A percentile compares a stretch with the other conserved stretches of the same genome.
These are phyloP conservation scores for Rhodophaea formosa DNA, from an alignment of 2,888 invertebrate genomes.

Conservation along the genomic window DNA sequence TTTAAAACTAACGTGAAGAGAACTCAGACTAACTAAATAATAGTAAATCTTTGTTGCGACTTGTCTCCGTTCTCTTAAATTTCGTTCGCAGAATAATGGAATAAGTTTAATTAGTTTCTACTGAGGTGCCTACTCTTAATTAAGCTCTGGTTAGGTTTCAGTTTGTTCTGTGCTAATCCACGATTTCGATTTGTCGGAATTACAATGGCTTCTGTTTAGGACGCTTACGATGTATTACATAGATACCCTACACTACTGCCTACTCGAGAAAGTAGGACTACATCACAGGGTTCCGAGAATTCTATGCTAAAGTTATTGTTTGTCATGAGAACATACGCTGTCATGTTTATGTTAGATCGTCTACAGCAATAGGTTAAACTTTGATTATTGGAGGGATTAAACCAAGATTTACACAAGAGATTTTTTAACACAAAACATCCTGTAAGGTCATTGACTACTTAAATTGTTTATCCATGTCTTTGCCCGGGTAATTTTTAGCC, in stretches of 20 bases:
- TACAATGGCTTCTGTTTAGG: slow-evolving; percentile 14
- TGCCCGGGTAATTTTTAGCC: no score
- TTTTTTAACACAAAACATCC: no score
- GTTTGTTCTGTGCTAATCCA: slow-evolving; percentile 39
- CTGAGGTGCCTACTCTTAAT: slow-evolving; percentile 67
- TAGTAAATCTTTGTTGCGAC: slow-evolving; percentile 47
- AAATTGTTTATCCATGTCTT: no score
- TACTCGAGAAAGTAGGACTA: slow-evolving; percentile 4
- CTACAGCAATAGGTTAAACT: no score
- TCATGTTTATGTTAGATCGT: no score
- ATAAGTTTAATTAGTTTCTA: slow-evolving; percentile 75
- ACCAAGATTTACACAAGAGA: no score
- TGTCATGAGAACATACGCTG: no score
- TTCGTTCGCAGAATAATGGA: slow-evolving; percentile 70
- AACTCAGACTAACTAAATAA: slow-evolving; percentile 21
- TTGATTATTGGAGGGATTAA: no score
- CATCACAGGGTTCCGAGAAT: background rate
- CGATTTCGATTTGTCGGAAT: slow-evolving; percentile 10
- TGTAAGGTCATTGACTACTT: no score
- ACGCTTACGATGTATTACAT: slow-evolving; percentile 11
- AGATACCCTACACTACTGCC: slow-evolving; percentile 10
- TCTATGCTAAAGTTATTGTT: background rate
- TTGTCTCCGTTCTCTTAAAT: slow-evolving; percentile 57
- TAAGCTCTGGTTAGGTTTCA: slow-evolving; percentile 62
- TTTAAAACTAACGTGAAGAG: slow-evolving; percentile 1